Percentiles rank a stretch among this genome's conserved stretches.
phyloP scores from a whole-genome alignment of 2,113 vertebrate genomes.

The Psammodynastes pulverulentus region DNA sequence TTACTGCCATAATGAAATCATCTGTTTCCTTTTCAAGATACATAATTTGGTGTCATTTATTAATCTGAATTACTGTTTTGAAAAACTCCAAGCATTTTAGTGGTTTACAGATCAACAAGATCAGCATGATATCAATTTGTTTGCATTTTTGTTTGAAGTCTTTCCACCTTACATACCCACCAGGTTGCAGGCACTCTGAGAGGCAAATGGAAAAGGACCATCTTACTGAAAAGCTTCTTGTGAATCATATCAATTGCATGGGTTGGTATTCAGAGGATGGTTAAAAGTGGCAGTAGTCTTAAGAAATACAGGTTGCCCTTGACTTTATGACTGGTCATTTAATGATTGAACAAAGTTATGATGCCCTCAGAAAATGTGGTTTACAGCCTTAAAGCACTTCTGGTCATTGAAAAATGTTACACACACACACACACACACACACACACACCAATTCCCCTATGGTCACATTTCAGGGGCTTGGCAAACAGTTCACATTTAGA shows the following conservation, averaged over 20 bases:
- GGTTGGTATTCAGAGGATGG: neutral
- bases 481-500: too few relatives aligned
- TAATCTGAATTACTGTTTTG: neutral
- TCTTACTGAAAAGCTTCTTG: neutral
- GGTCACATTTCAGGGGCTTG: too few relatives aligned
- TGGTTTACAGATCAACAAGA: neutral
- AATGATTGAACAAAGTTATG: neutral
- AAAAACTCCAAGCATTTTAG: neutral
- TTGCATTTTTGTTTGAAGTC: slow-evolving; percentile 24
- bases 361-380: neutral
- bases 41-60: neutral
- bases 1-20: neutral
- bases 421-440: too few relatives aligned
- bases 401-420: too few relatives aligned
- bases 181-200: slow-evolving; percentile 5
- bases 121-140: neutral
- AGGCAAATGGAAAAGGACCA: slow-evolving; percentile 22
- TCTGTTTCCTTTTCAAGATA: slow-evolving; percentile 16
- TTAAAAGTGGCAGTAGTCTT: neutral
- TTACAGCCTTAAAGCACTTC: neutral
- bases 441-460: too few relatives aligned
- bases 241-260: slow-evolving; percentile 21
- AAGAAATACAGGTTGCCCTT: neutral
- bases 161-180: slow-evolving; percentile 12
- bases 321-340: neutral